Base-by-base conservation (phyloP, 2,797 vertebrate species). In the Melanotaenia pygmaea region DNA sequence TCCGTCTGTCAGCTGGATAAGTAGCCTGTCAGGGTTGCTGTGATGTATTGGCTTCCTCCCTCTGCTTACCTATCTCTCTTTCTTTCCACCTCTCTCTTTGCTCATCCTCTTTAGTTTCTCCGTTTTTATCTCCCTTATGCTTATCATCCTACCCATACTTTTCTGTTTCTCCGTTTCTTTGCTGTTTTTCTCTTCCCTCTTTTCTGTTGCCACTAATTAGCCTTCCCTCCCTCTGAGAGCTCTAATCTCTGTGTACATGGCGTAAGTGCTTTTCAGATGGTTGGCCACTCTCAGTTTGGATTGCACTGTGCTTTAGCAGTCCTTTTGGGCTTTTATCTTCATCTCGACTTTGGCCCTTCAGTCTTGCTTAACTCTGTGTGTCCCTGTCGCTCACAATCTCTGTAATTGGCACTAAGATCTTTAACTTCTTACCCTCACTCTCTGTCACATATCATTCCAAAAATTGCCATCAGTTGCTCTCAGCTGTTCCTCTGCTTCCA, bases 1-100 rank as follows among this genome's bases (percentile, higher is more conserved):
- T 87, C 78, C 81, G 78, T 86, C 83, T 89, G 85, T 89, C 89
- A 85, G 88, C 74, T 72, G 80, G 84, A 88, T 91, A 89, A 88
- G 86, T 89, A 83, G 81, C 72, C 86, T 89, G 90, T 90, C 86
- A 87, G 78, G 85, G 70, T 56, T 38, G 38, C 67, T 73, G 77
- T 88, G 88, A 92, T 92, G 72, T 81, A 92, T 92, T 51, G 63
- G 75, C 79, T 79, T 57, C 37, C 64, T 74, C 59, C 63, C 22
- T 72, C 68, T 80, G 35, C 67, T 47, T 64, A 14, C 77, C 59
- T 70, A 13, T 40, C 63, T 70, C 37, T 62, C 5, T 62, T 30
- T 63, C 13, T 65, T 18, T n/a, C 40, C 59, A 20, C 57, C 56
- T 77, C 26, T 65, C 60, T 59, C 20, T 67, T 67, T 62, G 11